Conservation (phyloP, 2,888 invertebrate species). For the Conops quadrifasciatus region DNA sequence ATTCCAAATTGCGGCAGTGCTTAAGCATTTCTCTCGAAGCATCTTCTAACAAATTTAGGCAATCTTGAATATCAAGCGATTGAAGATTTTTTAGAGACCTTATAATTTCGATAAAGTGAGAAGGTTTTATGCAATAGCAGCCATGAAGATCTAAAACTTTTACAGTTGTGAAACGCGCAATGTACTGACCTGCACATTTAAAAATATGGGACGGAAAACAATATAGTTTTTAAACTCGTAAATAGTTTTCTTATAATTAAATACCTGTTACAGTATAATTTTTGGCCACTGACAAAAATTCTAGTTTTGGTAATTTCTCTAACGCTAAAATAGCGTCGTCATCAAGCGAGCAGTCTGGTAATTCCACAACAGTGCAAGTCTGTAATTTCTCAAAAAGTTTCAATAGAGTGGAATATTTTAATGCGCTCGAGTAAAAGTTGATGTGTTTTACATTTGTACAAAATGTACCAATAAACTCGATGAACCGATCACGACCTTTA, state of each 20-base stretch:
- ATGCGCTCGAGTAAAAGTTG: slow-evolving; percentile 24
- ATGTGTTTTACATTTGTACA: slow-evolving; percentile 31
- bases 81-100: too few species aligned
- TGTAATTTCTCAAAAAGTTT: slow-evolving; percentile 23
- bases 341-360: slow-evolving; percentile 30
- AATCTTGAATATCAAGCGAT: too few species aligned
- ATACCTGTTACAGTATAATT: slow-evolving; percentile 38
- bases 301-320: slow-evolving; percentile 20
- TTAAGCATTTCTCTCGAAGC: slow-evolving; percentile 11
- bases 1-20: slow-evolving; percentile 30
- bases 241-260: too few species aligned
- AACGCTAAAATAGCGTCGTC: slow-evolving; percentile 27
- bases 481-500: slow-evolving; percentile 34
- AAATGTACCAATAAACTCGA: slow-evolving; percentile 34
- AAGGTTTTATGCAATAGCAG: too few species aligned
- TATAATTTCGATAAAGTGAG: too few species aligned
- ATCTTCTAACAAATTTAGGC: slow-evolving; percentile 13
- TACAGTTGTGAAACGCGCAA: too few species aligned
- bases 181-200: too few species aligned
- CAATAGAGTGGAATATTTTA: slow-evolving; percentile 13
- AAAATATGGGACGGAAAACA: too few species aligned
- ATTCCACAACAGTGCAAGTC: slow-evolving; percentile 19
- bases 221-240: too few species aligned
- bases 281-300: slow-evolving; percentile 21
- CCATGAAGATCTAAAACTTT: slow-evolving; percentile 16